A percentile compares a stretch with the other conserved stretches of the same genome.
Conservation (phyloP, 1,140 invertebrate species). For the Helicoverpa armigera region DNA sequence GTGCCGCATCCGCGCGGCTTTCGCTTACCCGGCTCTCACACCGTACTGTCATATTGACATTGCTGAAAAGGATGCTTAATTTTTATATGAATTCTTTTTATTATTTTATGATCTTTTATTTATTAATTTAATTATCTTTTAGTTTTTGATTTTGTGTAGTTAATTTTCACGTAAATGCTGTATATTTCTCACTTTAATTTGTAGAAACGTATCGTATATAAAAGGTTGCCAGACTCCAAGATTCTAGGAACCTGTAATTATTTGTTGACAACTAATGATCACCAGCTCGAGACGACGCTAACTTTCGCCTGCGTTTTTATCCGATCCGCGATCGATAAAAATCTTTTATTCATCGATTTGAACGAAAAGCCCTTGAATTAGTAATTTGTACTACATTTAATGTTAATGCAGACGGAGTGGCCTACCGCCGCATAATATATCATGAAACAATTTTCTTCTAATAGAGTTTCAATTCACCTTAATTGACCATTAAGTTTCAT, state of each 20-base stretch:
- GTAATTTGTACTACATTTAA: no score
- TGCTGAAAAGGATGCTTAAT: constrained; percentile 27
- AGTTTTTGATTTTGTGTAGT: no score
- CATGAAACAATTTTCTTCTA: no score
- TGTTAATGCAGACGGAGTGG: no score
- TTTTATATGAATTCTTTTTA: neutral
- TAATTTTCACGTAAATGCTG: no score
- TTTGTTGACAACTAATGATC: constrained; percentile 31
- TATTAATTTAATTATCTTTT: no score
- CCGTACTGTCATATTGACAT: constrained; percentile 34
- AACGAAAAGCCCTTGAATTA: neutral
- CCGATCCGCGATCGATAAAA: neutral
- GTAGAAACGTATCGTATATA: neutral
- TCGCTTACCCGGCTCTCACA: neutral
- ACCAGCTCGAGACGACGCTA: neutral
- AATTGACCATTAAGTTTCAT: no score
- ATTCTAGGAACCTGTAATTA: constrained; percentile 14
- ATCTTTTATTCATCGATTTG: neutral
- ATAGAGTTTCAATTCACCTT: no score
- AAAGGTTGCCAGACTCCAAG: constrained; percentile 10
- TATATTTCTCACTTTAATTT: constrained; percentile 24
- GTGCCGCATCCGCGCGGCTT: constrained; percentile 56
- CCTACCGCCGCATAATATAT: no score
- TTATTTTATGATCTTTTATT: no score
- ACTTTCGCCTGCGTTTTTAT: neutral